Evolutionary conservation across 2,113 vertebrate genomes (phyloP).

Genomic region (Megalops atlanticus): DNA sequence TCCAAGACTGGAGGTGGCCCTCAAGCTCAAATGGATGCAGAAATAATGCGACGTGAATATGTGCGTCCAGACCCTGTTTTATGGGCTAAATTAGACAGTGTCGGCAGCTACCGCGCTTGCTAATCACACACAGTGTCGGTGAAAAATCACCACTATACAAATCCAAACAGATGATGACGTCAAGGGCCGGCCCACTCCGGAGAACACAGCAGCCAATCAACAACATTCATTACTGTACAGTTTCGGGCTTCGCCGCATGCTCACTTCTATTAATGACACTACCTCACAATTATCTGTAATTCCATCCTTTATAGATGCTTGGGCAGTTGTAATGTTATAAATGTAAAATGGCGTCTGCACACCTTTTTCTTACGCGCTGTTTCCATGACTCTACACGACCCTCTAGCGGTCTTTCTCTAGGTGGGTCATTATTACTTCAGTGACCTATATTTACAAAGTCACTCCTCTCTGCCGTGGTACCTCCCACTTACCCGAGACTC

Average conservation of each 20-base stretch:
- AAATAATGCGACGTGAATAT: background rate
- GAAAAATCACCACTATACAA: background rate
- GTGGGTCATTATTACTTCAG: background rate
- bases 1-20: background rate
- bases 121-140: too few relatives aligned
- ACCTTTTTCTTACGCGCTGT: background rate
- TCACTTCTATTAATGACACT: background rate
- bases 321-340: background rate
- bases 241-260: background rate
- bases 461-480: too few relatives aligned
- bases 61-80: too few relatives aligned
- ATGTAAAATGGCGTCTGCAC: background rate
- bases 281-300: too few relatives aligned
- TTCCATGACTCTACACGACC: background rate
- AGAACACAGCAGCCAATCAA: background rate
- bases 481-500: too few relatives aligned
- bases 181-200: background rate
- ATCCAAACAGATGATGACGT: background rate
- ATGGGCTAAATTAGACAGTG: too few relatives aligned
- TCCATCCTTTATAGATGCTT: too few relatives aligned
- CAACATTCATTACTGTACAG: background rate
- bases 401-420: constrained; percentile 2
- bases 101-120: too few relatives aligned
- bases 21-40: background rate
- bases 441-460: background rate